A percentile compares a stretch with the other conserved stretches of the same genome.
Conservation (phyloP, 2,888 invertebrate species). For the Hydriomena furcata region DNA sequence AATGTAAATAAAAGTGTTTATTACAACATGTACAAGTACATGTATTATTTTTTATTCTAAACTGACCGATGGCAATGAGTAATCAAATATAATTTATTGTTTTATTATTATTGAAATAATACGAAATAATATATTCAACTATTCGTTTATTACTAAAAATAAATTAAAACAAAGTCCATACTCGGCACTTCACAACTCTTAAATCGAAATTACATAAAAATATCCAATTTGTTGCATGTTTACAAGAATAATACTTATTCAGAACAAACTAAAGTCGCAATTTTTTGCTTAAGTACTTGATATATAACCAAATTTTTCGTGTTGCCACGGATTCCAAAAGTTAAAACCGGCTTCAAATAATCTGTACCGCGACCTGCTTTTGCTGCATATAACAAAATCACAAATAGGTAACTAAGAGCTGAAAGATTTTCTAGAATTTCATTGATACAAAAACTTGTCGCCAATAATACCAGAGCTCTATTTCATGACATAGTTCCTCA, state of each 20-base stretch:
- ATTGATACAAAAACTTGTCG: conserved; percentile 16
- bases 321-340: conserved; percentile 22
- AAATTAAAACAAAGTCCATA: conserved; percentile 39
- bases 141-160: conserved; percentile 45
- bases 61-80: neutral
- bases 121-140: conserved; percentile 31
- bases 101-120: conserved; percentile 12
- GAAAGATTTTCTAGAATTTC: conserved; percentile 12
- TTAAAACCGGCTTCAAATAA: neutral
- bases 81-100: neutral
- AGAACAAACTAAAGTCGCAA: conserved; percentile 14
- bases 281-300: conserved; percentile 42
- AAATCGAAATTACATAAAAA: conserved; percentile 28
- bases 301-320: conserved; percentile 32
- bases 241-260: conserved; percentile 24
- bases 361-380: neutral
- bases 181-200: conserved; percentile 22
- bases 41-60: neutral
- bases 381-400: conserved; percentile 3
- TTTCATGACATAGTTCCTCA: conserved; percentile 4
- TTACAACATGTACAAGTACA: too few species aligned
- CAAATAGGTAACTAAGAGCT: conserved; percentile 8
- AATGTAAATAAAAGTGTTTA: too few species aligned
- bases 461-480: conserved; percentile 13
- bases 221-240: conserved; percentile 21